Percentiles rank a stretch among this genome's conserved stretches.
Evolutionary conservation across 2,888 invertebrate species (phyloP).

Genomic region (Cybosia mesomella): DNA sequence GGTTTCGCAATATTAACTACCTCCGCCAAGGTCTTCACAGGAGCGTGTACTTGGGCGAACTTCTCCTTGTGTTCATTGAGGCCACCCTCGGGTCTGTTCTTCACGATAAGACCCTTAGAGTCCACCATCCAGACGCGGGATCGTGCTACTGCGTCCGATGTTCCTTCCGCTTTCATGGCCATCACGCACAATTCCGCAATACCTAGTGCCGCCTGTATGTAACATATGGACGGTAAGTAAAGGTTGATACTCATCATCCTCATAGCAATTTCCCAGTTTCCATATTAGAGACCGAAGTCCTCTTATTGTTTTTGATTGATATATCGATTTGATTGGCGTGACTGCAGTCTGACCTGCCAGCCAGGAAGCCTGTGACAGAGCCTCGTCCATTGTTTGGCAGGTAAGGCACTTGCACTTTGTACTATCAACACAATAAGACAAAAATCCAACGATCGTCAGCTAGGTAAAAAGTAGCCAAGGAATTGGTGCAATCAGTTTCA

Average conservation of each 20-base stretch:
- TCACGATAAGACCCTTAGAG: constrained; percentile 97
- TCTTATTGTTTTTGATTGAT: too few relatives aligned
- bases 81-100: constrained; percentile 93
- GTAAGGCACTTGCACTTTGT: too few relatives aligned
- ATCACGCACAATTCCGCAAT: constrained; percentile 97
- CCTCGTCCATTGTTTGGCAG: too few relatives aligned
- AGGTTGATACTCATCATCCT: background rate
- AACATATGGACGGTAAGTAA: background rate
- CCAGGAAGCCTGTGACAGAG: too few relatives aligned
- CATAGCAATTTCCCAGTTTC: too few relatives aligned
- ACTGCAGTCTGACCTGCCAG: too few relatives aligned
- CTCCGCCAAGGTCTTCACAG: constrained; percentile 92
- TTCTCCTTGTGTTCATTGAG: constrained; percentile 92
- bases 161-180: constrained; percentile 96
- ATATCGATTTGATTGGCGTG: too few relatives aligned
- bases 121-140: constrained; percentile 97
- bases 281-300: too few relatives aligned
- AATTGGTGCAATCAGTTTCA: too few relatives aligned
- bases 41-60: constrained; percentile 93
- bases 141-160: constrained; percentile 91
- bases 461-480: too few relatives aligned
- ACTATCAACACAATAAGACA: too few relatives aligned
- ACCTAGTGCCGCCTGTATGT: constrained; percentile 94
- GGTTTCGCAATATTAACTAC: constrained; percentile 94
- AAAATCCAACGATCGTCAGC: too few relatives aligned